These are phyloP conservation scores for Cettia cetti DNA, from an alignment of 2,113 vertebrate species.

Conservation along the genomic window DNA sequence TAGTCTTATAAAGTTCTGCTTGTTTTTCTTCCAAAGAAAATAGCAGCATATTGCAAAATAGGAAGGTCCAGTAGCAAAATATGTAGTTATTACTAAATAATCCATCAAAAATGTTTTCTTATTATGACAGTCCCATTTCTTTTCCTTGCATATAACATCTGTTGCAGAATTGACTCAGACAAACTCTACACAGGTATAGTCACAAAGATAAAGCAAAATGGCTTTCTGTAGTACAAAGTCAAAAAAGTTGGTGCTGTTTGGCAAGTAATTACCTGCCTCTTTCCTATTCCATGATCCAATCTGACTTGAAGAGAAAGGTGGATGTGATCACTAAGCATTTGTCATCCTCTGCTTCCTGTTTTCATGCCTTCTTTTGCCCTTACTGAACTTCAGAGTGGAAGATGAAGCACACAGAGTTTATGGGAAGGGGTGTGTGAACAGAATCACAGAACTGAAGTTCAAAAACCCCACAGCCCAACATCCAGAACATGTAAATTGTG, in stretches of 20 bases:
- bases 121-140: background rate
- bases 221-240: background rate
- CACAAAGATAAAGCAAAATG: background rate
- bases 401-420: background rate
- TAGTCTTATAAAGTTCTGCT: background rate
- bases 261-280: background rate
- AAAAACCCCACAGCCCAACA: background rate
- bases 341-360: background rate
- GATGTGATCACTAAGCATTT: background rate
- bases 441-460: background rate
- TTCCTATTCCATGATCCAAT: background rate
- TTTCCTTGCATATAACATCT: background rate
- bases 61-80: conserved; percentile 33
- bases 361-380: background rate
- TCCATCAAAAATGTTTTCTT: background rate
- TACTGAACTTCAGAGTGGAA: background rate
- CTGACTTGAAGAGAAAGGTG: background rate
- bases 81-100: background rate
- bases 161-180: background rate
- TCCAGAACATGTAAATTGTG: background rate
- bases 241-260: background rate
- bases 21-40: conserved; percentile 16
- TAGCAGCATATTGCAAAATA: conserved; percentile 16
- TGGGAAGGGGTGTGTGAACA: background rate
- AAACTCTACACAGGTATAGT: background rate